Percentiles rank a stretch among this genome's conserved stretches.
Conservation (phyloP, 2,888 invertebrate genomes). For the Coelinius sp. region DNA sequence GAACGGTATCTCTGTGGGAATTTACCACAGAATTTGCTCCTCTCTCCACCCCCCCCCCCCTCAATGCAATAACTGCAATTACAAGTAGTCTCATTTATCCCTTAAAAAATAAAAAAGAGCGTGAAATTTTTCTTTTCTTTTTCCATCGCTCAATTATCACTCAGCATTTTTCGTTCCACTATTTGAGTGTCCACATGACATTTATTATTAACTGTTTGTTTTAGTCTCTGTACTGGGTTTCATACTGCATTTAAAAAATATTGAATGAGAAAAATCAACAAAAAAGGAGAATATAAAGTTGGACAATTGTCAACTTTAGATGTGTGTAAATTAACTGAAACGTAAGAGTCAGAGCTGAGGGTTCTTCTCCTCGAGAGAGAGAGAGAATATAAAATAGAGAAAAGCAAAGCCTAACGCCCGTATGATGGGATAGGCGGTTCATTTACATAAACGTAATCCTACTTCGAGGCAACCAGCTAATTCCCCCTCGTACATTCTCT, state of each 20-base stretch:
- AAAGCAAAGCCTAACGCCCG: constrained; percentile 46
- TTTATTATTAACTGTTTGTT: constrained; percentile 2
- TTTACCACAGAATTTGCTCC: not conserved
- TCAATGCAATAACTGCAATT: not conserved
- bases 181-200: not conserved
- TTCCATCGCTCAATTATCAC: not conserved
- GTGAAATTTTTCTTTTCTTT: not conserved
- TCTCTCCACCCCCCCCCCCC: no score
- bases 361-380: not conserved
- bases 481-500: constrained; percentile 49
- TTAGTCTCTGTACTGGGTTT: not conserved
- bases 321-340: constrained; percentile 22
- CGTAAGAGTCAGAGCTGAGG: not conserved
- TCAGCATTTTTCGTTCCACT: not conserved
- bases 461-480: constrained; percentile 57
- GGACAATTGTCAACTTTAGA: constrained; percentile 13
- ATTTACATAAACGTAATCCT: constrained; percentile 68
- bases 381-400: constrained; percentile 14
- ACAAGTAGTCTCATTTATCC: not conserved
- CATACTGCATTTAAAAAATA: not conserved
- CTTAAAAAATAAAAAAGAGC: not conserved
- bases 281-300: constrained; percentile 20
- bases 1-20: constrained; percentile 1
- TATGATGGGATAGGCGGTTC: constrained; percentile 56
- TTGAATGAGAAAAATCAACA: constrained; percentile 25